A percentile compares a stretch with the other conserved stretches of the same genome.
Conservation (phyloP, 2,888 invertebrate genomes). For the Neoascia interrupta region DNA sequence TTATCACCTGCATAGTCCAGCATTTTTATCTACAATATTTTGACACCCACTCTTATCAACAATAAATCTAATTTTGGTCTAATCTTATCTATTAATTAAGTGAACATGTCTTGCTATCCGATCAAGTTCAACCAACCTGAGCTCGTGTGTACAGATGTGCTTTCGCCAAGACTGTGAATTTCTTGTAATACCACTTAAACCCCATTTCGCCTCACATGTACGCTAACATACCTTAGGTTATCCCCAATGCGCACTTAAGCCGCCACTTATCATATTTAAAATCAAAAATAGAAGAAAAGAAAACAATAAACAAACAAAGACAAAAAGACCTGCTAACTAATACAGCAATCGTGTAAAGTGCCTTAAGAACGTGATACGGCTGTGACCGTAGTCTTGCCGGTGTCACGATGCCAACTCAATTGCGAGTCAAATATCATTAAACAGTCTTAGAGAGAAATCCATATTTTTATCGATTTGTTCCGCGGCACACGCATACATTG, state of each 20-base stretch:
- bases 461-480: slow-evolving; percentile 42
- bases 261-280: background rate
- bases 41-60: background rate
- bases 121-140: background rate
- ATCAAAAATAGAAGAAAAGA: slow-evolving; percentile 5
- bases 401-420: background rate
- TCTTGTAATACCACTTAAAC: background rate
- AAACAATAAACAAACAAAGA: background rate
- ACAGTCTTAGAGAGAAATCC: slow-evolving; percentile 10
- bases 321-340: background rate
- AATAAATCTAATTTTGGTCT: background rate
- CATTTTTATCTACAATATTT: no score
- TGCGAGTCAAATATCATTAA: slow-evolving; percentile 24
- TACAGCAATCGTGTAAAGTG: background rate
- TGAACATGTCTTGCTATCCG: background rate
- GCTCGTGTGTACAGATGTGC: no score
- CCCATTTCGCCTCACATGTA: no score
- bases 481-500: background rate
- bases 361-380: background rate
- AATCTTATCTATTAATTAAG: slow-evolving; percentile 14
- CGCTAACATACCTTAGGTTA: no score
- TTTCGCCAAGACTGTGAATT: background rate
- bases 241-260: no score
- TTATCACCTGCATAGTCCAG: no score
- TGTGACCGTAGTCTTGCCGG: background rate